Conservation (phyloP, 1,140 invertebrate genomes). For the Wasmannia auropunctata region DNA sequence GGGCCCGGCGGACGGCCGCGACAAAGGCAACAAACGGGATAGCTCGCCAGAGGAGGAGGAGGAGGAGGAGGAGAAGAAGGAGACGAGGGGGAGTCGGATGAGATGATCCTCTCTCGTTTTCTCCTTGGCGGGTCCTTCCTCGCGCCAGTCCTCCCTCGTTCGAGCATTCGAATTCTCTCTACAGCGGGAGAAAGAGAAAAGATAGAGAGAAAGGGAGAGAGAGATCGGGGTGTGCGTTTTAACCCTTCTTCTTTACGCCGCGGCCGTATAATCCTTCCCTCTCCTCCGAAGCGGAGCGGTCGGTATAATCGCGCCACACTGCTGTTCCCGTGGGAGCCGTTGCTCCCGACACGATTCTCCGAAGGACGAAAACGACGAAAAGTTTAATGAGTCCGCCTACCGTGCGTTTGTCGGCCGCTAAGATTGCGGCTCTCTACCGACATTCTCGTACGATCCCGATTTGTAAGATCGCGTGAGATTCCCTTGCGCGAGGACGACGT, state of each 20-base stretch:
- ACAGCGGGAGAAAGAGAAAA: background rate
- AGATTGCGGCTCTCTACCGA: slow-evolving; percentile 56
- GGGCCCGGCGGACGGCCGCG: slow-evolving; percentile 78
- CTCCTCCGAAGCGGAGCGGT: slow-evolving; percentile 47
- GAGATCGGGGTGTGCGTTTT: slow-evolving; percentile 47
- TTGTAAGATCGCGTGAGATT: slow-evolving; percentile 6
- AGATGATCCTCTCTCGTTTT: slow-evolving; percentile 45
- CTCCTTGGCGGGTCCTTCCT: slow-evolving; percentile 32
- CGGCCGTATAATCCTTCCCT: slow-evolving; percentile 65
- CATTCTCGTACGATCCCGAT: slow-evolving; percentile 41
- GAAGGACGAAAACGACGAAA: slow-evolving; percentile 82
- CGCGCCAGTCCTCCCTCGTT: slow-evolving; percentile 19
- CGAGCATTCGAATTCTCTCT: slow-evolving; percentile 66
- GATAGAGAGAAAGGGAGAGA: background rate
- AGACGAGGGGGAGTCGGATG: slow-evolving; percentile 33
- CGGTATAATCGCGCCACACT: slow-evolving; percentile 79
- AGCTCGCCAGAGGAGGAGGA: slow-evolving; percentile 8
- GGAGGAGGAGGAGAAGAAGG: slow-evolving; percentile 33
- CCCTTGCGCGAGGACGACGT: background rate
- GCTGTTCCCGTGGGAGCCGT: slow-evolving; percentile 77
- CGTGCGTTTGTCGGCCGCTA: slow-evolving; percentile 60
- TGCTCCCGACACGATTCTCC: slow-evolving; percentile 74
- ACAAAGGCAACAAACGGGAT: slow-evolving; percentile 50
- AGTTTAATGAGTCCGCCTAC: slow-evolving; percentile 82
- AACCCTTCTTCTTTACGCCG: slow-evolving; percentile 71